Base-by-base conservation (phyloP, 2,888 invertebrate species). In the Thecocarcelia acutangulata region DNA sequence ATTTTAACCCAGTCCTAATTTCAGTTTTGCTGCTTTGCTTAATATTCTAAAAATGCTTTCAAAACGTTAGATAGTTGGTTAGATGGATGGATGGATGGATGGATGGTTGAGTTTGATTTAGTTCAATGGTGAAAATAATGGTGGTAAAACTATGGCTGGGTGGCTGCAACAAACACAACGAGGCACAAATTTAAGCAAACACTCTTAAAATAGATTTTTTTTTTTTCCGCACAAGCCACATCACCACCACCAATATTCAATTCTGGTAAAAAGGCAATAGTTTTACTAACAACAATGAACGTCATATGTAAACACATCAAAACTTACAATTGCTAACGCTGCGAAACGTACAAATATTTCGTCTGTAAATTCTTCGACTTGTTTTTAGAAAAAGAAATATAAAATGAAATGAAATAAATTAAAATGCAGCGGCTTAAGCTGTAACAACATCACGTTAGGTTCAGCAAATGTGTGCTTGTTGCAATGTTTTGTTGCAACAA, bases 401-500 rank as follows among this genome's bases (percentile, higher is more conserved):
- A 40, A 56, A 48, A 37, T 44, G 24, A 69, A 68, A 61, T 59
- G 37, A 83, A 76, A 73, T 77, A 76, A 80, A 73, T 83, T 83
- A 80, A 83, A 83, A 80, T 76, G 73, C 76, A 76, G 63, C 73
- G 73, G 73, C 68, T 76, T 68, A 64, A 64, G 76, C 63, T 73
- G 80, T 63, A 69, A 73, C 83, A 80, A 77, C 80, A 76, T 83
- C 72, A 83, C 76, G 74, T 82, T 70, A 75, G 66, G 59, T 66
- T 66, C 50, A 70, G 50, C 70, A 78, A 58, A 78, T 58, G 21
- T 58, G 50, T 33, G 46, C 33, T 48, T 58, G 69, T 68, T 63
- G 42, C 33, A 15, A 40, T 52, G 42, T 70, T 56, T 59, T 56
- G 54, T 28, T 44, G 52, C 58, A 79, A 21, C 75, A 73, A 28